Evolutionary conservation across 2,113 vertebrate genomes (phyloP).

Genomic region (Girardinichthys multiradiatus): DNA sequence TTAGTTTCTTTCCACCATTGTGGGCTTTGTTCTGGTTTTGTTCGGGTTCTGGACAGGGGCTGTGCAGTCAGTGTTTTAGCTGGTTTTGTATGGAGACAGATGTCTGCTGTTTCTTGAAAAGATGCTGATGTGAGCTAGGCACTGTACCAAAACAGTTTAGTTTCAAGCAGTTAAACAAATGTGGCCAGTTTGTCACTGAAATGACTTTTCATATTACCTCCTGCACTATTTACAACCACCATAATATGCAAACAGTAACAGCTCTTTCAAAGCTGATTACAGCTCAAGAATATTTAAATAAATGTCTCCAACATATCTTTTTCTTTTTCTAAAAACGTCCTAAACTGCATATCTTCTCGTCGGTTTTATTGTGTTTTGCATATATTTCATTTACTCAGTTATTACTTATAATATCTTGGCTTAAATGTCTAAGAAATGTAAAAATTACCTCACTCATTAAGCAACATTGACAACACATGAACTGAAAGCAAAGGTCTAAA

Average conservation of each 20-base stretch:
- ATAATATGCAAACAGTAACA: background rate
- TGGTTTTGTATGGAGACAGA: constrained; percentile 5
- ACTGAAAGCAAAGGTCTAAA: background rate
- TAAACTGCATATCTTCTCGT: background rate
- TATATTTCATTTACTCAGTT: constrained; percentile 8
- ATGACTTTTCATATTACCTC: constrained; percentile 8
- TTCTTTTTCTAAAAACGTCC: background rate
- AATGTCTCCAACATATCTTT: background rate
- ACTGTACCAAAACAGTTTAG: constrained; percentile 1
- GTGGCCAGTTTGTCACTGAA: background rate
- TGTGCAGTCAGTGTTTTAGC: background rate
- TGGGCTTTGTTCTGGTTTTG: background rate
- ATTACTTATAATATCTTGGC: background rate
- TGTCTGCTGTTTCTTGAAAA: constrained; percentile 4
- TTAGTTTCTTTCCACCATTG: constrained; percentile 1
- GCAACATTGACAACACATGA: background rate
- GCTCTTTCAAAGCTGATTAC: background rate
- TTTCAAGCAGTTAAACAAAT: constrained; percentile 16
- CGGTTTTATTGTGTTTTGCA: background rate
- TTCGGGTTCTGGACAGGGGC: background rate
- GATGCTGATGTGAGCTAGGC: constrained; percentile 13
- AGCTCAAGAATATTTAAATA: background rate
- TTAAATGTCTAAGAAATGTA: background rate
- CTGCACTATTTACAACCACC: constrained; percentile 12
- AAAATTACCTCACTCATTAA: background rate